These are phyloP conservation scores for Listronotus bonariensis DNA, from an alignment of 1,140 invertebrate species.

Conservation along the genomic window DNA sequence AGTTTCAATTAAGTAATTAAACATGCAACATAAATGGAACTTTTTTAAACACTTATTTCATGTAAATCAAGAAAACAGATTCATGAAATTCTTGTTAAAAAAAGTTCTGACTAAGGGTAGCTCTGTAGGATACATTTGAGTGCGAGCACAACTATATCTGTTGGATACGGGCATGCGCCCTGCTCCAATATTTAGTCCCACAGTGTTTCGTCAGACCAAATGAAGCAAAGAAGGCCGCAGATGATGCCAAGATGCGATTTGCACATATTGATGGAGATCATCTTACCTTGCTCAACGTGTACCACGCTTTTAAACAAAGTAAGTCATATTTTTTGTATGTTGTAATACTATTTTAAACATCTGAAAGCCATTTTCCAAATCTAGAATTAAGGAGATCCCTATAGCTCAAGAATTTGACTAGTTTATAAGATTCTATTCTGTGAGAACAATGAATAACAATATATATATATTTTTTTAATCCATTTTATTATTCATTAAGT, in stretches of 20 bases:
- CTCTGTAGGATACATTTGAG: conserved; percentile 58
- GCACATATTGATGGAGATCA: conserved; percentile 99
- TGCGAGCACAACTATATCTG: conserved; percentile 60
- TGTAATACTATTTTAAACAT: neutral
- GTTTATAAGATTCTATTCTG: too few relatives aligned
- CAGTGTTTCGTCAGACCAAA: conserved; percentile 99
- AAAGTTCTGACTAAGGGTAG: conserved; percentile 56
- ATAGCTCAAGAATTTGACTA: too few relatives aligned
- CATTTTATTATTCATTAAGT: too few relatives aligned
- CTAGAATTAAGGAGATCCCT: too few relatives aligned
- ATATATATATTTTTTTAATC: too few relatives aligned
- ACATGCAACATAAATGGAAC: neutral
- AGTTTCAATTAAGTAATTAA: too few relatives aligned
- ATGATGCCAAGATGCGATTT: conserved; percentile 99
- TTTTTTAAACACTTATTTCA: conserved; percentile 36
- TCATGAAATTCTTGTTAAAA: conserved; percentile 14
- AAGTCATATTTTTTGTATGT: conserved; percentile 56
- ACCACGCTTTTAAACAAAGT: conserved; percentile 99
- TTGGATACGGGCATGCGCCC: conserved; percentile 61
- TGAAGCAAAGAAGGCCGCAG: conserved; percentile 98
- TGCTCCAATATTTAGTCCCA: conserved; percentile 79
- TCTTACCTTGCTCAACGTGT: conserved; percentile 91
- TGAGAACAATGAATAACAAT: too few relatives aligned
- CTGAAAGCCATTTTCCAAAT: too few relatives aligned
- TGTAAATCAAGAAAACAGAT: conserved; percentile 22